A percentile compares a stretch with the other conserved stretches of the same genome.
phyloP scores from a whole-genome alignment of 1,140 invertebrate genomes.

The Melipona quadrifasciata region DNA sequence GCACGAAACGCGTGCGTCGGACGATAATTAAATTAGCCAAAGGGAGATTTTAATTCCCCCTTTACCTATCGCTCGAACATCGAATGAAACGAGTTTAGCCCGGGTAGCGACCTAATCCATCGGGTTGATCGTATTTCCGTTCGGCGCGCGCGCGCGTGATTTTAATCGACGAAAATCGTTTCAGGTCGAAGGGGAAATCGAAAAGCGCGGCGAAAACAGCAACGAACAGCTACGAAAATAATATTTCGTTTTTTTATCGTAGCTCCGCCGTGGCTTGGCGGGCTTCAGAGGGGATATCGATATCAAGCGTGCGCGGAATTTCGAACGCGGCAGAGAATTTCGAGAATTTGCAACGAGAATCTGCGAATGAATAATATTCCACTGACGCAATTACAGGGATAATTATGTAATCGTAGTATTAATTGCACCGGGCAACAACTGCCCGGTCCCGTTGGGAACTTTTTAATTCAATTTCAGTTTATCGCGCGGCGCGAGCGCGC shows the following conservation, averaged over 20 bases:
- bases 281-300: not conserved
- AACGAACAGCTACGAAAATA: constrained; percentile 5
- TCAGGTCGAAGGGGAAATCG: constrained; percentile 15
- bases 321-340: not conserved
- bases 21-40: not conserved
- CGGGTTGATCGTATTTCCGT: not conserved
- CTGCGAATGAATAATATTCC: not conserved
- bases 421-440: not conserved
- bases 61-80: not conserved
- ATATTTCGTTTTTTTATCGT: constrained; percentile 11
- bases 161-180: constrained; percentile 35
- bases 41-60: constrained; percentile 12
- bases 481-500: not conserved
- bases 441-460: not conserved
- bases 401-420: not conserved
- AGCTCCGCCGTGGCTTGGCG: not conserved
- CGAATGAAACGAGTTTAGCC: not conserved
- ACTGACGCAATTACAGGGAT: not conserved
- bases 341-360: not conserved
- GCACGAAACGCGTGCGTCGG: not conserved
- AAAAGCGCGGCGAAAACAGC: not conserved
- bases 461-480: not conserved
- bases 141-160: not conserved
- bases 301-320: not conserved
- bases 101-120: constrained; percentile 19